A percentile compares a stretch with the other conserved stretches of the same genome.
These are phyloP conservation scores for Oxyruncus cristatus DNA, from an alignment of 2,113 vertebrate genomes.

Conservation along the genomic window DNA sequence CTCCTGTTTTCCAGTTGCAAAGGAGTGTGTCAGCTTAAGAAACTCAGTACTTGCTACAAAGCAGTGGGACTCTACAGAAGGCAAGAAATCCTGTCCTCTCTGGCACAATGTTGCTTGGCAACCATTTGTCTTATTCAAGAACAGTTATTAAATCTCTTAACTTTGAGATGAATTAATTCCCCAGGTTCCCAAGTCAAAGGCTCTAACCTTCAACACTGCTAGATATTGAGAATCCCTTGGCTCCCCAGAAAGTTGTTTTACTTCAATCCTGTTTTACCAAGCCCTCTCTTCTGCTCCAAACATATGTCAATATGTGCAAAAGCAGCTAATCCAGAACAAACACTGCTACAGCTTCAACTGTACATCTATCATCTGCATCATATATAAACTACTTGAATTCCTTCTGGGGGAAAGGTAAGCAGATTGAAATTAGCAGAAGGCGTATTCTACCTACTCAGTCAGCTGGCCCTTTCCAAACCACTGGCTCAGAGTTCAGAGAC, in stretches of 20 bases:
- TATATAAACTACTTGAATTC: not conserved
- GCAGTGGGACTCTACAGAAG: not conserved
- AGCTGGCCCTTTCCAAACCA: not conserved
- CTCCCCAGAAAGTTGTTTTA: not conserved
- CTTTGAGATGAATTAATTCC: not conserved
- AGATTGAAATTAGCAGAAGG: not conserved
- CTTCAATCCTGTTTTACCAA: not conserved
- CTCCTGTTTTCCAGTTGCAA: not conserved
- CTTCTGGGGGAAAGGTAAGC: not conserved
- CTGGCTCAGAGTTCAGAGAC: not conserved
- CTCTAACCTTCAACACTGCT: not conserved
- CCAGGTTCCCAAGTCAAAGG: slow-evolving; percentile 1
- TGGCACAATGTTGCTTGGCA: not conserved
- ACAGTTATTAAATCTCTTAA: not conserved
- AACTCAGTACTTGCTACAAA: not conserved
- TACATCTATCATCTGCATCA: not conserved
- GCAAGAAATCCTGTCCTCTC: not conserved
- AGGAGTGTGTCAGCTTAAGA: not conserved
- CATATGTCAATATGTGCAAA: not conserved
- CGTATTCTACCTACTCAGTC: not conserved
- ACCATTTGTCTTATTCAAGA: slow-evolving; percentile 9
- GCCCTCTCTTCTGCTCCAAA: not conserved
- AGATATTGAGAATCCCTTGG: not conserved
- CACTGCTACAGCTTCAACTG: not conserved
- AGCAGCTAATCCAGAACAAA: not conserved